Evolutionary conservation across 2,888 invertebrate genomes (phyloP).

Genomic region (Cryptus viduatorius): DNA sequence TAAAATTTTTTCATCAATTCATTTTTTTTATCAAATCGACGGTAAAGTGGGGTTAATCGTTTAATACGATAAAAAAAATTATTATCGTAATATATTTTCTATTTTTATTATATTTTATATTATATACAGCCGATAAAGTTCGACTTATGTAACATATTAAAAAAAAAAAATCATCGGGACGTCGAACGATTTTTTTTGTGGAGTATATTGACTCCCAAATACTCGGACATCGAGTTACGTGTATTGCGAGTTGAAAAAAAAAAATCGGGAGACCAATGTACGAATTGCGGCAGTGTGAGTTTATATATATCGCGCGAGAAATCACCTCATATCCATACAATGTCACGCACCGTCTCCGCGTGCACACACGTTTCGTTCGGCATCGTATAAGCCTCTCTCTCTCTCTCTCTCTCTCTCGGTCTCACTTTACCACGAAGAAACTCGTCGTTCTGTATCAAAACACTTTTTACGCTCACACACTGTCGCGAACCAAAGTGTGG

Average conservation of each 20-base stretch:
- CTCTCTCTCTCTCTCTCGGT: conserved; percentile 4
- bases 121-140: too few species aligned
- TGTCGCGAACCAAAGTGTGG: conserved; percentile 61
- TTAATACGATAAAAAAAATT: background rate
- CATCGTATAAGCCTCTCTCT: conserved; percentile 45
- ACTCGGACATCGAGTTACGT: background rate
- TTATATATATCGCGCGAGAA: conserved; percentile 76
- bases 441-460: conserved; percentile 31
- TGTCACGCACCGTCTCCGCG: conserved; percentile 80
- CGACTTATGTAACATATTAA: background rate
- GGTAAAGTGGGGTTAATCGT: too few species aligned
- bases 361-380: conserved; percentile 70
- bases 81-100: background rate
- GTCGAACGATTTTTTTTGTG: background rate
- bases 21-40: background rate
- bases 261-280: background rate
- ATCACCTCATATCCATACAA: conserved; percentile 84
- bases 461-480: conserved; percentile 8
- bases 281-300: conserved; percentile 25
- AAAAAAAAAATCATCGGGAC: background rate
- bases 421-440: conserved; percentile 8
- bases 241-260: background rate
- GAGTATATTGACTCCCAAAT: conserved; percentile 47
- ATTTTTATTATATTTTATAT: too few species aligned
- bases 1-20: background rate